These are phyloP conservation scores for Elysia chlorotica DNA, from an alignment of 1,140 invertebrate genomes.

Conservation along the genomic window DNA sequence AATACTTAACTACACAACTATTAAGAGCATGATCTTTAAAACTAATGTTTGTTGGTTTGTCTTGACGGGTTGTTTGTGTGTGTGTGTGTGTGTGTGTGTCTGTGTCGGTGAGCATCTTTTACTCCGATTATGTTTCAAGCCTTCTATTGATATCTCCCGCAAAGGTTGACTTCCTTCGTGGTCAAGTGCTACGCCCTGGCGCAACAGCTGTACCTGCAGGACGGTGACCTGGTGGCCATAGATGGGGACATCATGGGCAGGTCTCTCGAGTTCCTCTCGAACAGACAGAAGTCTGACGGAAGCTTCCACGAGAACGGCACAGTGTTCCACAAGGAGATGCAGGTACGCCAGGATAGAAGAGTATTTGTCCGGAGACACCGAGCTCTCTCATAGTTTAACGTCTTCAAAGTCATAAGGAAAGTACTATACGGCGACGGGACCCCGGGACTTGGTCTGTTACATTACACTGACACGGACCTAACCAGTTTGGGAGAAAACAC, in stretches of 20 bases:
- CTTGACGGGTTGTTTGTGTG: no score
- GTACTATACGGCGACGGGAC: not conserved
- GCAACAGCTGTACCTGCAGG: conserved; percentile 64
- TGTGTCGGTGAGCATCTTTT: no score
- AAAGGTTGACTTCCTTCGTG: conserved; percentile 83
- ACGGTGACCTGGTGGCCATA: conserved; percentile 69
- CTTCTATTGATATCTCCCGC: no score
- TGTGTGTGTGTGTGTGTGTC: no score
- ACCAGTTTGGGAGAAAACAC: not conserved
- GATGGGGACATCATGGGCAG: conserved; percentile 72
- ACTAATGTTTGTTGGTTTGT: no score
- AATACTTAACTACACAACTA: no score
- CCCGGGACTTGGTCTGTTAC: not conserved
- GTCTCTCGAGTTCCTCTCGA: conserved; percentile 78
- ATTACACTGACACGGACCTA: not conserved
- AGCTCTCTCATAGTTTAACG: not conserved
- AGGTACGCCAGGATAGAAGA: conserved; percentile 33
- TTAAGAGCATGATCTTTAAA: no score
- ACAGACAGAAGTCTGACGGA: conserved; percentile 78
- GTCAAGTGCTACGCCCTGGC: conserved; percentile 83
- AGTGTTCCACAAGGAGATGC: conserved; percentile 54
- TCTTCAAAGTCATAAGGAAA: not conserved
- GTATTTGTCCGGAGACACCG: not conserved
- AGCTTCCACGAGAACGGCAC: conserved; percentile 70
- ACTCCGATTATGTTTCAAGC: no score